Base-by-base conservation (phyloP, 2,888 invertebrate species). In the Malacosoma neustria region DNA sequence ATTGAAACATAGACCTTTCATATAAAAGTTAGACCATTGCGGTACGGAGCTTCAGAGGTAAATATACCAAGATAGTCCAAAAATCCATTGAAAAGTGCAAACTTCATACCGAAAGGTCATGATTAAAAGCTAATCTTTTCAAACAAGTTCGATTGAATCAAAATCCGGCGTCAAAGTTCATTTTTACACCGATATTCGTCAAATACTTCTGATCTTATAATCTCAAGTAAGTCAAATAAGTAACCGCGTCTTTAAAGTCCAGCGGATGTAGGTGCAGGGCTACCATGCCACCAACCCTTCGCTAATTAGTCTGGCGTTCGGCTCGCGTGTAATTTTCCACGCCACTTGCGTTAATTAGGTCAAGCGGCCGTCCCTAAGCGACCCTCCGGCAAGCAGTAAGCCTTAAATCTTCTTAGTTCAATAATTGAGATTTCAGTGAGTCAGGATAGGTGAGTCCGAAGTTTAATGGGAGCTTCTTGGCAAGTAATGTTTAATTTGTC, bases 281-380 rank as follows among this genome's bases (percentile, higher is more conserved):
- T 52, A 49, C 51, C n/a, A n/a, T 45, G 52, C 57, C 53, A 48
- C 40, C 45, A 57, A 61, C 68, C 67, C 65, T 68, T 67, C 66
- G 60, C 53, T 70, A 73, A 75, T 73, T 72, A 74, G 61, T 64
- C 58, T 54, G 57, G 57, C 57, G 48, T 63, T 66, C 69, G 64
- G 67, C 71, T 22, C 62, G 66, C 54, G 55, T 63, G 77, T 71
- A 70, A 76, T 77, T 77, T 77, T 75, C 73, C 71, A 62, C 72
- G 53, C 71, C 72, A 73, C 73, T 77, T 69, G 70, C 50, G 63
- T 66, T 77, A 76, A 79, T 79, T 76, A 75, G 75, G 71, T 69
- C 72, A 70, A 70, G 61, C 58, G 64, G 46, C 49, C 60, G 52
- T 58, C 71, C 67, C 57, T 38, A n/a, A 35, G 51, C 44, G 46